Conservation (phyloP, 2,888 invertebrate species). For the Tyria jacobaeae region DNA sequence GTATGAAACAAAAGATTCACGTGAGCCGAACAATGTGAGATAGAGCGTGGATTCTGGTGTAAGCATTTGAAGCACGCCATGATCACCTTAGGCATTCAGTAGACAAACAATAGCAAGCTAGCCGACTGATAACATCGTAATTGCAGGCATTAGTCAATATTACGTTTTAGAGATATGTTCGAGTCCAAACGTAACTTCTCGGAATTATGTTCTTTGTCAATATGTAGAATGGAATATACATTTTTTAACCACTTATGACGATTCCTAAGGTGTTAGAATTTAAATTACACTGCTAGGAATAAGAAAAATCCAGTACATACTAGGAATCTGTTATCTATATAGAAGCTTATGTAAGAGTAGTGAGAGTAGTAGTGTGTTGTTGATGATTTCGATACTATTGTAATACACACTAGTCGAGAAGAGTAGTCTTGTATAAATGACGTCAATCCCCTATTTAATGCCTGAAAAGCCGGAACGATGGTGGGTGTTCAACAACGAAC, state of each 20-base stretch:
- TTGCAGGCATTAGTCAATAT: slow-evolving; percentile 49
- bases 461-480: neutral
- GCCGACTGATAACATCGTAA: slow-evolving; percentile 63
- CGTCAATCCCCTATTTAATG: neutral
- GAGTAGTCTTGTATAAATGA: neutral
- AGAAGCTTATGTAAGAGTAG: too few species aligned
- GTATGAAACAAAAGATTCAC: slow-evolving; percentile 31
- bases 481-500: neutral
- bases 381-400: neutral
- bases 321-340: too few species aligned
- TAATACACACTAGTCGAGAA: neutral
- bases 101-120: slow-evolving; percentile 67
- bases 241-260: neutral
- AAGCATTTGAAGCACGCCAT: slow-evolving; percentile 71
- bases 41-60: slow-evolving; percentile 52
- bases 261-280: too few species aligned
- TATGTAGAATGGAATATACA: neutral
- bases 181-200: neutral
- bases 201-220: neutral
- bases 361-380: too few species aligned
- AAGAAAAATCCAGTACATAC: too few species aligned
- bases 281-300: too few species aligned
- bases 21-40: slow-evolving; percentile 43
- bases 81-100: slow-evolving; percentile 65
- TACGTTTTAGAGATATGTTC: slow-evolving; percentile 25